Evolutionary conservation across 2,888 invertebrate species (phyloP).

Genomic region (Coenonympha arcania): DNA sequence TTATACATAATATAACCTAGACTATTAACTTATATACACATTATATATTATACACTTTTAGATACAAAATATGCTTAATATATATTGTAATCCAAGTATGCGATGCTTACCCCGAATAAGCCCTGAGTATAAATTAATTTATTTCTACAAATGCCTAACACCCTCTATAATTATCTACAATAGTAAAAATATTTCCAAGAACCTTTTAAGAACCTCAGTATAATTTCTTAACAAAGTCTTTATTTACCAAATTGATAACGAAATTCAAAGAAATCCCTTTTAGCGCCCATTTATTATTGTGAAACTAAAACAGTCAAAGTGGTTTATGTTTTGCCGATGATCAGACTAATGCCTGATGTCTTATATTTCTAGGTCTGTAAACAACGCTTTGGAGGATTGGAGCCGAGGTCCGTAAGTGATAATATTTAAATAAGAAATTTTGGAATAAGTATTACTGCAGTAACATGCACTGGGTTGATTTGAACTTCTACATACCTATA

Average conservation of each 20-base stretch:
- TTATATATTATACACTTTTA: slow-evolving; percentile 6
- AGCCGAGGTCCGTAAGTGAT: slow-evolving; percentile 40
- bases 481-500: too few relatives aligned
- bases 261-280: not conserved
- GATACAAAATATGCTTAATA: slow-evolving; percentile 14
- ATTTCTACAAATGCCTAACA: not conserved
- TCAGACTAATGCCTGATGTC: slow-evolving; percentile 22
- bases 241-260: not conserved
- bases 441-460: too few relatives aligned
- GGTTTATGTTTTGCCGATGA: not conserved
- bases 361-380: slow-evolving; percentile 65
- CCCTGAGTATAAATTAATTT: slow-evolving; percentile 9
- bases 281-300: not conserved
- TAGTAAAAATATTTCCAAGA: too few relatives aligned
- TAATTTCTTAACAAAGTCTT: not conserved
- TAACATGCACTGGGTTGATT: too few relatives aligned
- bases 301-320: too few relatives aligned
- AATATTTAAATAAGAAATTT: too few relatives aligned
- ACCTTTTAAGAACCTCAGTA: not conserved
- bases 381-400: slow-evolving; percentile 42
- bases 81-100: slow-evolving; percentile 49
- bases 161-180: not conserved
- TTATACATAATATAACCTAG: too few relatives aligned
- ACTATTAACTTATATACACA: not conserved
- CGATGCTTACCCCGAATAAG: slow-evolving; percentile 43